Conservation (phyloP, 2,888 invertebrate genomes). For the Chrysomela aeneicollis region DNA sequence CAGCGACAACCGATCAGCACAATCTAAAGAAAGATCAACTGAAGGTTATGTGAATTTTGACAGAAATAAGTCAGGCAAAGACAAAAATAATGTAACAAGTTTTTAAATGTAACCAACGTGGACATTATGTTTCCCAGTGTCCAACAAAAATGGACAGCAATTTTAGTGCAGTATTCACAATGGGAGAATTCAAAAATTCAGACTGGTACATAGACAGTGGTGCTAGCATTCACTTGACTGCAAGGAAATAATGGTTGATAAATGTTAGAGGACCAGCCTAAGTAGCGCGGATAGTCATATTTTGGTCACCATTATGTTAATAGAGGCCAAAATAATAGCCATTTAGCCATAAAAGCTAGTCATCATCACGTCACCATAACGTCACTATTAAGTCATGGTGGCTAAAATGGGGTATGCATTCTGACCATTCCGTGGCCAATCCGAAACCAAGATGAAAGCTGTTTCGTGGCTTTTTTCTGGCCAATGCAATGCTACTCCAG, state of each 20-base stretch:
- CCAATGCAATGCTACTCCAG: too few relatives aligned
- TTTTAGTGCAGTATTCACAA: slow-evolving; percentile 26
- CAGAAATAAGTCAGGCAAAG: slow-evolving; percentile 30
- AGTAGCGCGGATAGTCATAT: too few relatives aligned
- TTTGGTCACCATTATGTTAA: too few relatives aligned
- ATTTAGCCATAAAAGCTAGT: too few relatives aligned
- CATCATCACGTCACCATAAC: too few relatives aligned
- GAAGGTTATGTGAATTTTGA: slow-evolving; percentile 36
- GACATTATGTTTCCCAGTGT: slow-evolving; percentile 33
- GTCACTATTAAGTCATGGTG: too few relatives aligned
- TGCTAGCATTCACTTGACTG: slow-evolving; percentile 43
- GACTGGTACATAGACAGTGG: slow-evolving; percentile 49
- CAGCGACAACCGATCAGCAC: slow-evolving; percentile 30
- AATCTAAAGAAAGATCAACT: slow-evolving; percentile 14
- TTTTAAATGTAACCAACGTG: slow-evolving; percentile 36
- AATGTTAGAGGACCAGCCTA: slow-evolving; percentile 16
- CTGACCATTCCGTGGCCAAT: too few relatives aligned
- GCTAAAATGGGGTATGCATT: too few relatives aligned
- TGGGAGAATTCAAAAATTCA: slow-evolving; percentile 30
- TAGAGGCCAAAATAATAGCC: too few relatives aligned
- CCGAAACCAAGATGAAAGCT: too few relatives aligned
- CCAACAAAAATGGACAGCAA: neutral
- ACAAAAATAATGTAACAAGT: slow-evolving; percentile 26
- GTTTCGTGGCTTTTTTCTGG: too few relatives aligned
- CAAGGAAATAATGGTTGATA: slow-evolving; percentile 28